Percentiles rank a stretch among this genome's conserved stretches.
phyloP scores from a whole-genome alignment of 2,797 vertebrate genomes.

The Pempheris klunzingeri region DNA sequence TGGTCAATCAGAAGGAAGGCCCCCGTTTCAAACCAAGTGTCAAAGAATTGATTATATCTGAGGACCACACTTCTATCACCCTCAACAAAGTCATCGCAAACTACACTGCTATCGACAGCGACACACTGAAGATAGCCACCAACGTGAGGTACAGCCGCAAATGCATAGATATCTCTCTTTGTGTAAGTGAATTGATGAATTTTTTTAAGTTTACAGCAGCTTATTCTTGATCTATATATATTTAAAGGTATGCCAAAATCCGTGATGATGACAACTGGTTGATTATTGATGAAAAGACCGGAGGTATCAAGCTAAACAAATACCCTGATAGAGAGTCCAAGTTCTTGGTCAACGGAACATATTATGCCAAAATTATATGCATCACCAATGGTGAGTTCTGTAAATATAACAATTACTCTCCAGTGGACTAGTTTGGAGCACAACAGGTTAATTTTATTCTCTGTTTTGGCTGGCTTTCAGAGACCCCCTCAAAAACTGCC shows the following conservation, averaged over 20 bases:
- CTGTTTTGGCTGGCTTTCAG: slow-evolving; percentile 74
- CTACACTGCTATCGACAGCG: slow-evolving; percentile 89
- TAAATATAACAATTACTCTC: background rate
- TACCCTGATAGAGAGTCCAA: slow-evolving; percentile 86
- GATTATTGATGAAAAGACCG: slow-evolving; percentile 87
- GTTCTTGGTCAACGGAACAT: slow-evolving; percentile 86
- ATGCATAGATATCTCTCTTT: background rate
- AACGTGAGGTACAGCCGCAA: slow-evolving; percentile 86
- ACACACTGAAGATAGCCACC: slow-evolving; percentile 85
- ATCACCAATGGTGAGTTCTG: slow-evolving; percentile 86
- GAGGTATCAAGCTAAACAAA: slow-evolving; percentile 89
- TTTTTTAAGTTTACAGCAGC: too few species aligned
- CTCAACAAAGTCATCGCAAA: slow-evolving; percentile 78
- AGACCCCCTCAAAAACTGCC: slow-evolving; percentile 84
- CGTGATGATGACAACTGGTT: slow-evolving; percentile 88
- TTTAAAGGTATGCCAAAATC: slow-evolving; percentile 88
- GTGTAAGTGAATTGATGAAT: background rate
- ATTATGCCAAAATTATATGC: slow-evolving; percentile 89
- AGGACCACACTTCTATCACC: slow-evolving; percentile 54
- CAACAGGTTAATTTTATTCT: background rate
- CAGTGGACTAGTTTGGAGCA: background rate
- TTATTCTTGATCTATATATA: background rate
- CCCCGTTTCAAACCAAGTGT: slow-evolving; percentile 86
- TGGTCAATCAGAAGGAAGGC: slow-evolving; percentile 89
- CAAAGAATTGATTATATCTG: slow-evolving; percentile 81